Evolutionary conservation across 2,888 invertebrate species (phyloP).

Genomic region (Brachylomia viminalis): DNA sequence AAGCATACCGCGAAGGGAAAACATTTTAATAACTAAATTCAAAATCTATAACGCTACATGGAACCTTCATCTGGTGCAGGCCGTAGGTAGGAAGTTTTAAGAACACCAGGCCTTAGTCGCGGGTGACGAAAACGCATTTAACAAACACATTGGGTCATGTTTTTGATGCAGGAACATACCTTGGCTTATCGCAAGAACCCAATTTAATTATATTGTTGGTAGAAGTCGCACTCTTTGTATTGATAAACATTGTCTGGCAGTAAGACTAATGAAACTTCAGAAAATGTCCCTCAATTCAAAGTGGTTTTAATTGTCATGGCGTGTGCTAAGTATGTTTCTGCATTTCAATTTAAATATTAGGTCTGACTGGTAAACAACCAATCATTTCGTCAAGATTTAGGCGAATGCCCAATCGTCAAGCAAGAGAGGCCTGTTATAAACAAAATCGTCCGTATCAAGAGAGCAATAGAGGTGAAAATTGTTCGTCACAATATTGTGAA

Average conservation of each 20-base stretch:
- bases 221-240: constrained; percentile 25
- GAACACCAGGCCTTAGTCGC: constrained; percentile 57
- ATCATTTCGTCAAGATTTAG: constrained; percentile 33
- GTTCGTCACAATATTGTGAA: constrained; percentile 59
- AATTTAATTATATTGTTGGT: not conserved
- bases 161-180: constrained; percentile 36
- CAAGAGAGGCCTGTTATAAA: constrained; percentile 60
- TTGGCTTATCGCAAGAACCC: not conserved
- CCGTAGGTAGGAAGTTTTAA: constrained; percentile 71
- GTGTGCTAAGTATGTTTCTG: constrained; percentile 50
- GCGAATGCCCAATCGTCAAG: constrained; percentile 56
- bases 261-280: not conserved
- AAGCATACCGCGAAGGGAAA: constrained; percentile 81
- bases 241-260: constrained; percentile 31
- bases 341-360: constrained; percentile 28
- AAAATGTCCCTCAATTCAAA: constrained; percentile 39
- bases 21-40: constrained; percentile 78
- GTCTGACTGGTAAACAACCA: constrained; percentile 21
- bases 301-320: constrained; percentile 9
- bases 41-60: constrained; percentile 83
- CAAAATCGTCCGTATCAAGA: constrained; percentile 69
- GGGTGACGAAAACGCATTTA: constrained; percentile 55
- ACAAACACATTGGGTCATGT: constrained; percentile 14
- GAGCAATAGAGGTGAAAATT: constrained; percentile 72
- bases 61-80: constrained; percentile 86